phyloP scores from a whole-genome alignment of 2,888 invertebrate species.

The Euclidia mi region DNA sequence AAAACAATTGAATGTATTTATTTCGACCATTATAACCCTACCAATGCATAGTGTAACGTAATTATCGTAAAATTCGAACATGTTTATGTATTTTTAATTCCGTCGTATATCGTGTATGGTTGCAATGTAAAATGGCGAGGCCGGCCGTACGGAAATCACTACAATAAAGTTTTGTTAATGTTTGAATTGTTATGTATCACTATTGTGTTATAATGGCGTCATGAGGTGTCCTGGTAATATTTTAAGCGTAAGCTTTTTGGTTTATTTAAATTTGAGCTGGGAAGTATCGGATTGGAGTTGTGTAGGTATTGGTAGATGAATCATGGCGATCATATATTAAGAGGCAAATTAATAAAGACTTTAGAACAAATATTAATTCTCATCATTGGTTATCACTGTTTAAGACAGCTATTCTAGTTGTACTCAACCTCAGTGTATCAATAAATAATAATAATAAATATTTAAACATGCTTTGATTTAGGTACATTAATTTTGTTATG shows the following conservation, averaged over 20 bases:
- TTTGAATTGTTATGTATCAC: conserved; percentile 57
- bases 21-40: conserved; percentile 78
- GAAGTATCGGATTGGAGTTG: not conserved
- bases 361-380: too few relatives aligned
- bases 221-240: conserved; percentile 37
- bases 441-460: too few relatives aligned
- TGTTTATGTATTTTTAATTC: conserved; percentile 90
- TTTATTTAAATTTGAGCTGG: conserved; percentile 8
- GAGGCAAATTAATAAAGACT: too few relatives aligned
- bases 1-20: conserved; percentile 69
- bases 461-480: too few relatives aligned
- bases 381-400: too few relatives aligned
- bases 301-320: too few relatives aligned
- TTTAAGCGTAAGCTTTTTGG: conserved; percentile 22
- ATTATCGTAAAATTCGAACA: conserved; percentile 87
- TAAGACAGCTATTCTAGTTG: too few relatives aligned
- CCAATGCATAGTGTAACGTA: conserved; percentile 80
- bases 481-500: too few relatives aligned
- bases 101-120: conserved; percentile 72
- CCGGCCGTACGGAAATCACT: conserved; percentile 78
- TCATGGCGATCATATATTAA: too few relatives aligned
- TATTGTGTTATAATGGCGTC: conserved; percentile 53
- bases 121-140: conserved; percentile 74
- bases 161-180: conserved; percentile 84
- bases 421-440: too few relatives aligned